Evolutionary conservation across 2,113 vertebrate genomes (phyloP).

Genomic region (Delphinapterus leucas): DNA sequence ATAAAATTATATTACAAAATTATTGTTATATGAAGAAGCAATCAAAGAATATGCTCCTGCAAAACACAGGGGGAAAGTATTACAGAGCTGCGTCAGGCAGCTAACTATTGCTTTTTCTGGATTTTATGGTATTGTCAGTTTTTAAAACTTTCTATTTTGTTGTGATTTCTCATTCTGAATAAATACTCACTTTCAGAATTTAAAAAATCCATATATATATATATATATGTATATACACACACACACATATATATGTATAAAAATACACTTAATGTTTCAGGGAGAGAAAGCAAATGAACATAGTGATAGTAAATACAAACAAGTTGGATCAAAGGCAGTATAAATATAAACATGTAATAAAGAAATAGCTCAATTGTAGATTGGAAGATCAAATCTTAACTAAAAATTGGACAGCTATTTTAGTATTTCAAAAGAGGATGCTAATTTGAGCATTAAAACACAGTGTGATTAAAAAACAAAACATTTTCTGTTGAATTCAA

Average conservation of each 20-base stretch:
- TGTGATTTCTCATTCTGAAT: not conserved
- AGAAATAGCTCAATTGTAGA: not conserved
- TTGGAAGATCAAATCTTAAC: not conserved
- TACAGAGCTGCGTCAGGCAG: not conserved
- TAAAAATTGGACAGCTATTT: not conserved
- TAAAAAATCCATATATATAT: not conserved
- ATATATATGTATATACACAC: too few relatives aligned
- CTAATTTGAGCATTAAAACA: not conserved
- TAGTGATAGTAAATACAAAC: not conserved
- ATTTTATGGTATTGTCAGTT: not conserved
- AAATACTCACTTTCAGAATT: not conserved
- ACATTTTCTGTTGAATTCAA: not conserved
- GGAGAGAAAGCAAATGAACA: not conserved
- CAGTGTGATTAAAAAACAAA: not conserved
- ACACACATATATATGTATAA: not conserved
- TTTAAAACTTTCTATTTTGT: slow-evolving; percentile 16
- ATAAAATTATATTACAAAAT: not conserved
- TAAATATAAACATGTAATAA: not conserved
- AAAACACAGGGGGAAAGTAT: not conserved
- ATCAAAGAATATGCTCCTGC: not conserved
- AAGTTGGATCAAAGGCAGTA: not conserved
- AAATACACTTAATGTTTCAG: not conserved
- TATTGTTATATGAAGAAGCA: not conserved
- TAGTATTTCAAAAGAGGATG: not conserved
- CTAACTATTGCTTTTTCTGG: not conserved